A percentile compares a stretch with the other conserved stretches of the same genome.
Evolutionary conservation across 2,888 invertebrate species (phyloP).

Genomic region (Brachycybe producta): DNA sequence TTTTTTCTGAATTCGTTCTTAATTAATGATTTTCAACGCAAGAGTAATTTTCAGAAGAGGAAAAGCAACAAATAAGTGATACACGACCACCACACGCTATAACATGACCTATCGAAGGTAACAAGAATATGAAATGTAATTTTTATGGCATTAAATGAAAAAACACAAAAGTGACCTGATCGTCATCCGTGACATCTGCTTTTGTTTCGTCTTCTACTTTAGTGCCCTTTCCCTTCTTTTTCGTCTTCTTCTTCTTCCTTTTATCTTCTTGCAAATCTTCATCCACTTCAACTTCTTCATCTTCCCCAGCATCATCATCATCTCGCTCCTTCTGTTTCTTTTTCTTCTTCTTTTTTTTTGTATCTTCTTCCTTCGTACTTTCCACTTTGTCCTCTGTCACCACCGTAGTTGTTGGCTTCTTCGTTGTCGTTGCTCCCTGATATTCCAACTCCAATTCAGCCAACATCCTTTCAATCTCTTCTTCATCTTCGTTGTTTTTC

Average conservation of each 20-base stretch:
- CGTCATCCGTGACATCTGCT: background rate
- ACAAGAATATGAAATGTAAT: background rate
- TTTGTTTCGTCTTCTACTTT: constrained; percentile 2
- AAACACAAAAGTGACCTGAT: background rate
- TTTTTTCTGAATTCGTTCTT: too few species aligned
- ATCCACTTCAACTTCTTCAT: constrained; percentile 27
- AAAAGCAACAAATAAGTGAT: too few species aligned
- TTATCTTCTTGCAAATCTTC: constrained; percentile 27
- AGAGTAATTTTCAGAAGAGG: too few species aligned
- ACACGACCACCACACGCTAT: too few species aligned
- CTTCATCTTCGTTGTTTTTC: constrained; percentile 63
- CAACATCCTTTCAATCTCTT: constrained; percentile 66
- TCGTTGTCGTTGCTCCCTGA: background rate
- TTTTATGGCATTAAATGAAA: background rate
- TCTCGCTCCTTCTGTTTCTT: constrained; percentile 17
- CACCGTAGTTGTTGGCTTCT: constrained; percentile 4
- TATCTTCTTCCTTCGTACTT: constrained; percentile 20
- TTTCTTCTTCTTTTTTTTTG: constrained; percentile 18
- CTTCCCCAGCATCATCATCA: constrained; percentile 13
- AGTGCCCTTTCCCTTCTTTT: constrained; percentile 35
- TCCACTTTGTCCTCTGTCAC: constrained; percentile 21
- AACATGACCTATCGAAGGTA: too few species aligned
- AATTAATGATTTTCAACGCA: too few species aligned
- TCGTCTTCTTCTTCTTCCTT: constrained; percentile 36
- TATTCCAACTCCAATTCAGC: constrained; percentile 56